Conservation (phyloP, 2,113 vertebrate species). For the Plectropomus leopardus region DNA sequence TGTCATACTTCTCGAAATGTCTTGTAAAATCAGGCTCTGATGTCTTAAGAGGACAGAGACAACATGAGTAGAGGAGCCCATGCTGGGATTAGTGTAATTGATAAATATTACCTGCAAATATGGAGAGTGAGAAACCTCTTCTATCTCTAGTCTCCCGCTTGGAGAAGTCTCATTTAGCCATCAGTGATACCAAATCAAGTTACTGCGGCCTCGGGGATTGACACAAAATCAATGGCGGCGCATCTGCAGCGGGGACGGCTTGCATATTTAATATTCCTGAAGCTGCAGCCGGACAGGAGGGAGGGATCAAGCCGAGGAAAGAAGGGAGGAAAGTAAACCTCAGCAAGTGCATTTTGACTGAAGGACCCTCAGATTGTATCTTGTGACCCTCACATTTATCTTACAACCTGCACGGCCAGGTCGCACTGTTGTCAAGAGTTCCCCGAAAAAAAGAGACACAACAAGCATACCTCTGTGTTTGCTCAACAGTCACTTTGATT, state of each 20-base stretch:
- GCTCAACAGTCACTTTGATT: constrained; percentile 1
- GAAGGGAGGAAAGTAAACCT: constrained; percentile 19
- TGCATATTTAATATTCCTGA: constrained; percentile 68
- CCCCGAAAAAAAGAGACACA: not conserved
- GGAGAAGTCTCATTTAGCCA: constrained; percentile 61
- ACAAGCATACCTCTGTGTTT: constrained; percentile 3
- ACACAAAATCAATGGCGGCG: constrained; percentile 65
- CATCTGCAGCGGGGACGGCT: constrained; percentile 36
- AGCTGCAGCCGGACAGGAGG: constrained; percentile 2
- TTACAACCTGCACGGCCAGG: constrained; percentile 21
- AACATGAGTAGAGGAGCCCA: not conserved
- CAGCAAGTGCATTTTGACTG: constrained; percentile 52
- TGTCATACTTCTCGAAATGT: not conserved
- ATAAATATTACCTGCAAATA: not conserved
- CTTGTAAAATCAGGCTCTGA: constrained; percentile 4
- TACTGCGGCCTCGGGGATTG: constrained; percentile 45
- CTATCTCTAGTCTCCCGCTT: not conserved
- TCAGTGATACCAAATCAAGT: constrained; percentile 69
- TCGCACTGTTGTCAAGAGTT: constrained; percentile 5
- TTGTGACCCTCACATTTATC: constrained; percentile 63
- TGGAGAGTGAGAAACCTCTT: constrained; percentile 23
- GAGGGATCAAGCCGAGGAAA: not conserved
- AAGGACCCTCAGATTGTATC: constrained; percentile 61
- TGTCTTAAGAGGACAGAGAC: not conserved
- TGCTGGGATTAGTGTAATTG: not conserved